Percentiles rank a stretch among this genome's conserved stretches.
Conservation (phyloP, 1,140 invertebrate species). For the Drosophila melanica region DNA sequence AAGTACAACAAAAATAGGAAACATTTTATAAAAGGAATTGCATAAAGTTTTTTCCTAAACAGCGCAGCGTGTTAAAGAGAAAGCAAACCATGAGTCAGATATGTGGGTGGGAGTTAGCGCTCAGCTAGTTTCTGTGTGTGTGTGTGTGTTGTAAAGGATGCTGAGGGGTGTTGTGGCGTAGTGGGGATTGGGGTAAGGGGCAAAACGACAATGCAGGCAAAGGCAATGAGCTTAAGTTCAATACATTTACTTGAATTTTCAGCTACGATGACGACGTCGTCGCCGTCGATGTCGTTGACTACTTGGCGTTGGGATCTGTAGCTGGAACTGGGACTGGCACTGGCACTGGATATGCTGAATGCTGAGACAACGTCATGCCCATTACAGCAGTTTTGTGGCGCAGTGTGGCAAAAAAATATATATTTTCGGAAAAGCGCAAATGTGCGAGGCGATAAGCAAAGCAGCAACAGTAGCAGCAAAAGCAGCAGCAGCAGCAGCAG, state of each 20-base stretch:
- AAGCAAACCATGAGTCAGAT: conserved; percentile 13
- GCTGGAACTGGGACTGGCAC: not conserved
- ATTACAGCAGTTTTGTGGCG: conserved; percentile 51
- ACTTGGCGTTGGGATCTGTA: conserved; percentile 44
- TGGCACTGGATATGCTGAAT: conserved; percentile 23
- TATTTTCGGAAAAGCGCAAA: conserved; percentile 66
- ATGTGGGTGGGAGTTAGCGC: not conserved
- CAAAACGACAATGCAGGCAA: conserved; percentile 62
- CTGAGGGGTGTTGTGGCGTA: not conserved
- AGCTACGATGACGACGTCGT: conserved; percentile 57
- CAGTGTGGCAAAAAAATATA: conserved; percentile 26
- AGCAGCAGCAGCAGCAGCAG: conserved; percentile 37
- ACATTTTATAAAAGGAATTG: conserved; percentile 79
- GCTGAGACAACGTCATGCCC: conserved; percentile 38
- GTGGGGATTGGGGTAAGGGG: too few species aligned
- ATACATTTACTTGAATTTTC: conserved; percentile 81
- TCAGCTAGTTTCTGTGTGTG: not conserved
- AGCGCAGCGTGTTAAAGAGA: conserved; percentile 64
- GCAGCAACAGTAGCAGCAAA: conserved; percentile 36
- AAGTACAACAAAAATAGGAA: conserved; percentile 51
- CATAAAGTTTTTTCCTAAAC: conserved; percentile 67
- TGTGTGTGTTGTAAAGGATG: not conserved
- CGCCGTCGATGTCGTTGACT: conserved; percentile 70
- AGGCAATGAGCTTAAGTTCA: conserved; percentile 80
- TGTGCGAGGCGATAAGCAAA: conserved; percentile 81